A percentile compares a stretch with the other conserved stretches of the same genome.
Evolutionary conservation across 2,797 vertebrate species (phyloP).

Genomic region (Coluber constrictor): DNA sequence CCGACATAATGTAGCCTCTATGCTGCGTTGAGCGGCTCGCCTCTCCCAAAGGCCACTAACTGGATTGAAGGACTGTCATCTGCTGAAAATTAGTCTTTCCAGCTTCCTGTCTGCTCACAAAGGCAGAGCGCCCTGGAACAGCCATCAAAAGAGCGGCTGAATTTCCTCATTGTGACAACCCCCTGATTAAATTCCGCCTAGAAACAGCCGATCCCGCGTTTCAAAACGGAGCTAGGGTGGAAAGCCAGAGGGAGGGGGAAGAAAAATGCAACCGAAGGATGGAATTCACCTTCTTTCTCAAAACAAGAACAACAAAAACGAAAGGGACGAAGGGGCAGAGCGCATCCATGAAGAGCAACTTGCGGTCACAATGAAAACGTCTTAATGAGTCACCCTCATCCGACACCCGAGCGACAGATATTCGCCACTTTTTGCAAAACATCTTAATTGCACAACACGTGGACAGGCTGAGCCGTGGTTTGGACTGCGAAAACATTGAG

Average conservation of each 20-base stretch:
- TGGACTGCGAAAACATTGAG: background rate
- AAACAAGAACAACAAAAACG: background rate
- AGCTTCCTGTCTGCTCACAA: slow-evolving; percentile 78
- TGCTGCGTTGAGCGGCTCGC: slow-evolving; percentile 83
- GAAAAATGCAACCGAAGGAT: too few species aligned
- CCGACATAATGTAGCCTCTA: slow-evolving; percentile 86
- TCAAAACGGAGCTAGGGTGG: background rate
- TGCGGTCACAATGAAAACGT: background rate
- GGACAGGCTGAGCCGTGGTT: background rate
- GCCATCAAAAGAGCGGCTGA: slow-evolving; percentile 62
- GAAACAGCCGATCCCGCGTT: background rate
- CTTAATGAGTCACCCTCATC: background rate
- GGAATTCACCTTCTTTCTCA: background rate
- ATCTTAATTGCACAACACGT: background rate
- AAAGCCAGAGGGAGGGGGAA: background rate
- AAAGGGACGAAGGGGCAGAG: background rate
- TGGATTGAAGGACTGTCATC: slow-evolving; percentile 91
- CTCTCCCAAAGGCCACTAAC: slow-evolving; percentile 86
- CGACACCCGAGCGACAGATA: too few species aligned
- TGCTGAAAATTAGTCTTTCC: slow-evolving; percentile 86
- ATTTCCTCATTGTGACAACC: slow-evolving; percentile 46
- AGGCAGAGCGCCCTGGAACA: slow-evolving; percentile 69
- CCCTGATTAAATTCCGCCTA: slow-evolving; percentile 37
- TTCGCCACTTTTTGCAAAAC: too few species aligned
- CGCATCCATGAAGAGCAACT: background rate